A percentile compares a stretch with the other conserved stretches of the same genome.
phyloP scores from a whole-genome alignment of 2,113 vertebrate species.

The Marmota monax region DNA sequence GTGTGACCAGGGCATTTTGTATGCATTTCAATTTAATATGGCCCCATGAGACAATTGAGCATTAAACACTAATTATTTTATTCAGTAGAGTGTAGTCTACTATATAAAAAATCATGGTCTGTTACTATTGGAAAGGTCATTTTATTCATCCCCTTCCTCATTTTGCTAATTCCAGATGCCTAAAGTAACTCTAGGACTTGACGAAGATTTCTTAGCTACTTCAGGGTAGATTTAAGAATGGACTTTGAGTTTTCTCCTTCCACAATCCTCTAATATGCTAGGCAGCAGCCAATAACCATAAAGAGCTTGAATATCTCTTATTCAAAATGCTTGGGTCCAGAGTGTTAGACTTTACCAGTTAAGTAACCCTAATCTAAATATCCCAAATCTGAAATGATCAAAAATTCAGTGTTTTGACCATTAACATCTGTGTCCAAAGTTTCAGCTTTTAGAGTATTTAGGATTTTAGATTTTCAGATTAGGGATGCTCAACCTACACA shows the following conservation, averaged over 20 bases:
- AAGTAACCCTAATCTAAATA: background rate
- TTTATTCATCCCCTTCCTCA: background rate
- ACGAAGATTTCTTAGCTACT: background rate
- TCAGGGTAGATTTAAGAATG: background rate
- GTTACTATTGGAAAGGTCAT: background rate
- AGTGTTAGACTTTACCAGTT: background rate
- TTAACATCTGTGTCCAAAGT: background rate
- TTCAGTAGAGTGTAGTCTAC: background rate
- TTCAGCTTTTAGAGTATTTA: background rate
- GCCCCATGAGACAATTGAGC: background rate
- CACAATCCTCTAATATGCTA: rapidly evolving
- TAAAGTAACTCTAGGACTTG: background rate
- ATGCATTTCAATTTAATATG: constrained; percentile 17
- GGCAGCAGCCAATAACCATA: background rate
- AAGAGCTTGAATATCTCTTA: background rate
- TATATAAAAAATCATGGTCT: background rate
- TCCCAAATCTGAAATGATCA: background rate
- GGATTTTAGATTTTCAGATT: background rate
- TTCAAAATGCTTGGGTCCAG: background rate
- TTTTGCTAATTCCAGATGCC: background rate
- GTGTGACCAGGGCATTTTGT: background rate
- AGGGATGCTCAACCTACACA: background rate
- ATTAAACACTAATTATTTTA: background rate
- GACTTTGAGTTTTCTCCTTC: background rate
- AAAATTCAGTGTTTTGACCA: background rate